Percentiles rank a stretch among this genome's conserved stretches.
Evolutionary conservation across 2,113 vertebrate species (phyloP).

Genomic region (Channa maculata): DNA sequence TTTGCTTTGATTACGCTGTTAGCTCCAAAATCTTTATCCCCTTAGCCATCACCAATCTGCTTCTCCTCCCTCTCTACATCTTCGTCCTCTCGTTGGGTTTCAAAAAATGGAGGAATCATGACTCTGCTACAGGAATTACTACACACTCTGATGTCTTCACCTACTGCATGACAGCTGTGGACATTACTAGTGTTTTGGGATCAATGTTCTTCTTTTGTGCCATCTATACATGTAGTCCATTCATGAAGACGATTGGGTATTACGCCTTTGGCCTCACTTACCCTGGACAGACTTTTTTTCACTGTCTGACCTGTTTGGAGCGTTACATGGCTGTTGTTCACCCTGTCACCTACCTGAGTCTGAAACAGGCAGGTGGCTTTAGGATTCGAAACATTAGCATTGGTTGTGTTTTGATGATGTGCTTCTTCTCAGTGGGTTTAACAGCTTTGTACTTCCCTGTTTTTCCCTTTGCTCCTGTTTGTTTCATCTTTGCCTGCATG

Average conservation of each 20-base stretch:
- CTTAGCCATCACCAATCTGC: background rate
- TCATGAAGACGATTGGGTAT: background rate
- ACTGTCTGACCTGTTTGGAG: conserved; percentile 33
- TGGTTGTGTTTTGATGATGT: background rate
- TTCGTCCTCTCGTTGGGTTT: conserved; percentile 8
- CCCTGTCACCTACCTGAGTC: conserved; percentile 15
- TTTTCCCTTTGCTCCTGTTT: accelerated
- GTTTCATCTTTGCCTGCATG: accelerated
- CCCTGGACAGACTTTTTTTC: background rate
- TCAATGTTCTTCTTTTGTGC: accelerated
- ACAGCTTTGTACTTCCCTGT: background rate
- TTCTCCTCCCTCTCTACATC: background rate
- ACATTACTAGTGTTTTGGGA: background rate
- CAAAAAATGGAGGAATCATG: background rate
- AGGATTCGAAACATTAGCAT: accelerated
- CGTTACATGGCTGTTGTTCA: conserved; percentile 37
- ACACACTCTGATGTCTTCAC: conserved; percentile 35
- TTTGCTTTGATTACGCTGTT: accelerated
- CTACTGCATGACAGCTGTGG: background rate
- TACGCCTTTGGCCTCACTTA: accelerated
- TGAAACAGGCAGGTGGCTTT: background rate
- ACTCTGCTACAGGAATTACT: accelerated
- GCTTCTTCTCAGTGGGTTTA: accelerated
- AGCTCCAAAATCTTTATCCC: accelerated
- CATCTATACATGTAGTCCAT: accelerated